Conservation (phyloP, 1,140 invertebrate genomes). For the Pristionchus pacificus region DNA sequence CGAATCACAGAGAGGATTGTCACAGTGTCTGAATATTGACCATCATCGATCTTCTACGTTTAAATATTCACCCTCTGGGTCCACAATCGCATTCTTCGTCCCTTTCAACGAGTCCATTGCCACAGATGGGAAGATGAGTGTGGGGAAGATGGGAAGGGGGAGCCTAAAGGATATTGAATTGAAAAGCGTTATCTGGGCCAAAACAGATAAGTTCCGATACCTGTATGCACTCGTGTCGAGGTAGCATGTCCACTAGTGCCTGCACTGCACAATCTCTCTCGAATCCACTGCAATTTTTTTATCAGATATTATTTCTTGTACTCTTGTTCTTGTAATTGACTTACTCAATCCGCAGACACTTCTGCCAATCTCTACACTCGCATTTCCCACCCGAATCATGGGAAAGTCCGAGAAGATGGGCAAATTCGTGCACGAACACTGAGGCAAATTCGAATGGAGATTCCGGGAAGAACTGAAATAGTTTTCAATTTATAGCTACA, state of each 20-base stretch:
- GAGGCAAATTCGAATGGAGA: slow-evolving; percentile 25
- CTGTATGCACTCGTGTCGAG: slow-evolving; percentile 10
- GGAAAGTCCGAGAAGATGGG: slow-evolving; percentile 14
- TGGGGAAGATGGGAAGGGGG: slow-evolving; percentile 12
- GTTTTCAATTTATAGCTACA: too few relatives aligned
- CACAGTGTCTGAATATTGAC: not conserved
- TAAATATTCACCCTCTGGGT: slow-evolving; percentile 13
- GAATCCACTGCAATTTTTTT: slow-evolving; percentile 24
- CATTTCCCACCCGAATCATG: slow-evolving; percentile 9
- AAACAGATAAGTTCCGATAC: slow-evolving; percentile 5
- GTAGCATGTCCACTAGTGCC: slow-evolving; percentile 14
- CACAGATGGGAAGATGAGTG: slow-evolving; percentile 25
- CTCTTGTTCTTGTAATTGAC: not conserved
- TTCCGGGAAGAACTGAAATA: slow-evolving; percentile 32
- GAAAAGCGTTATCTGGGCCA: too few relatives aligned
- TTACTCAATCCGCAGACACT: slow-evolving; percentile 15
- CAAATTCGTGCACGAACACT: slow-evolving; percentile 30
- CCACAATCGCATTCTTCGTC: slow-evolving; percentile 36
- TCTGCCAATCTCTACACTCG: slow-evolving; percentile 8
- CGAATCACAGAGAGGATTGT: not conserved
- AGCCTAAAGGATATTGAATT: too few relatives aligned
- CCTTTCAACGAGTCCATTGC: slow-evolving; percentile 30
- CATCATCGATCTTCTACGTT: not conserved
- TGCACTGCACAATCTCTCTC: slow-evolving; percentile 31
- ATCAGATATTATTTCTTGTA: not conserved